A percentile compares a stretch with the other conserved stretches of the same genome.
These are phyloP conservation scores for Nymphicus hollandicus DNA, from an alignment of 2,113 vertebrate species.

Conservation along the genomic window DNA sequence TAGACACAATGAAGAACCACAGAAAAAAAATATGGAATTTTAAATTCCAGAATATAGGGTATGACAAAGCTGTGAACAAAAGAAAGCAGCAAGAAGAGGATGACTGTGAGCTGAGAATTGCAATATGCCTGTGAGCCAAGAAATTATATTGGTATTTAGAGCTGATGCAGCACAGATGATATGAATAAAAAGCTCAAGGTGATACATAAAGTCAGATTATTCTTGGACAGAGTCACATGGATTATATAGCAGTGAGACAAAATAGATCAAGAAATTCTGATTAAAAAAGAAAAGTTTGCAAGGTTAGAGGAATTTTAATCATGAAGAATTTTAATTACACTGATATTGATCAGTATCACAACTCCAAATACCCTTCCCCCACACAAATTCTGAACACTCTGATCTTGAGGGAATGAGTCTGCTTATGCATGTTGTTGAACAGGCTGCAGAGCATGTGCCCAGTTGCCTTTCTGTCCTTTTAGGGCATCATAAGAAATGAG, in stretches of 20 bases:
- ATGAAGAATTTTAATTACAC: conserved; percentile 60
- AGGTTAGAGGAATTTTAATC: conserved; percentile 55
- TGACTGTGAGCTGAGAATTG: neutral
- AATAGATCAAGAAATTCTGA: conserved; percentile 52
- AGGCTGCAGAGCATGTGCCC: neutral
- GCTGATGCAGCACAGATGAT: conserved; percentile 26
- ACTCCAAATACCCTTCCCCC: neutral
- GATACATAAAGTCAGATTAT: conserved; percentile 23
- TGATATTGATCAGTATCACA: conserved; percentile 52
- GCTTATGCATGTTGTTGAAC: neutral
- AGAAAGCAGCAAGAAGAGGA: neutral
- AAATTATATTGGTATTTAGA: conserved; percentile 26
- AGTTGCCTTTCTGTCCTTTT: neutral
- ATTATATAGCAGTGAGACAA: neutral
- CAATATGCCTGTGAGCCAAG: neutral
- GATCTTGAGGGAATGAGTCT: neutral
- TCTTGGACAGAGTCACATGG: neutral
- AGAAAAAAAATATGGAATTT: conserved; percentile 26
- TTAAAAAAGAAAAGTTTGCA: conserved; percentile 26
- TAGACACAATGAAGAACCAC: neutral
- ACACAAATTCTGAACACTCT: neutral
- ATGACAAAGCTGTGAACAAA: conserved; percentile 28
- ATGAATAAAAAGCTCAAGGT: conserved; percentile 47
- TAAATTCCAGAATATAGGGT: neutral
- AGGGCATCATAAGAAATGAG: neutral